These are phyloP conservation scores for Sceloporus tristichus DNA, from an alignment of 2,113 vertebrate species.

Conservation along the genomic window DNA sequence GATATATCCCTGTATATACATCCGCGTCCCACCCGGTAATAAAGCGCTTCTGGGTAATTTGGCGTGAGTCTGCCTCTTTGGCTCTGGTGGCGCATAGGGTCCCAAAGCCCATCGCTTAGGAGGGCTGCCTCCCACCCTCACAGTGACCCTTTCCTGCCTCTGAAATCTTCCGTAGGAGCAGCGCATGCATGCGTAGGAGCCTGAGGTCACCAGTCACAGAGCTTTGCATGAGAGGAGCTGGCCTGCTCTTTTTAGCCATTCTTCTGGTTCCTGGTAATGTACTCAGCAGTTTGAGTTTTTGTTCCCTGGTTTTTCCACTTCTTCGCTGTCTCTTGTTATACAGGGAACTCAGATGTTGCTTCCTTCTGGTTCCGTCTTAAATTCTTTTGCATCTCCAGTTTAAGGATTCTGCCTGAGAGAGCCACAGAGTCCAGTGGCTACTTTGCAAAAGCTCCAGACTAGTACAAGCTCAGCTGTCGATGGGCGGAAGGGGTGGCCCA, in stretches of 20 bases:
- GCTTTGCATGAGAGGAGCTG: rapidly evolving
- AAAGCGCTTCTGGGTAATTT: conserved; percentile 55
- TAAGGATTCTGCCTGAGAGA: neutral
- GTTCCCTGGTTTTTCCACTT: neutral
- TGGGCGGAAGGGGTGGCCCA: too few species aligned
- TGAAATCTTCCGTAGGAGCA: neutral
- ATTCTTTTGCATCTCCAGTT: too few species aligned
- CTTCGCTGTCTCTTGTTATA: neutral
- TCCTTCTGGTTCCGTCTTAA: too few species aligned
- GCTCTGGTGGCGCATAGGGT: too few species aligned
- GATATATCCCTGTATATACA: conserved; percentile 60
- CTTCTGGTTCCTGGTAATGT: neutral
- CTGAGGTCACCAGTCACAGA: neutral
- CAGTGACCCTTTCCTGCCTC: neutral
- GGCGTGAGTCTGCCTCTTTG: neutral
- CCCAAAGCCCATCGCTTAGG: too few species aligned
- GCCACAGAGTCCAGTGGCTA: too few species aligned
- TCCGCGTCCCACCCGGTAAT: conserved; percentile 30
- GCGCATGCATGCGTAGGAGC: too few species aligned
- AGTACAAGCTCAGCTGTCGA: too few species aligned
- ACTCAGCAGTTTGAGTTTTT: neutral
- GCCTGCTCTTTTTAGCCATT: neutral
- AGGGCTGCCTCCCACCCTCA: too few species aligned
- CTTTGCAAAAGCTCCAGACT: too few species aligned
- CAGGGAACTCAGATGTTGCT: too few species aligned